These are phyloP conservation scores for Hybos culiciformis DNA, from an alignment of 2,888 invertebrate genomes.

Conservation along the genomic window DNA sequence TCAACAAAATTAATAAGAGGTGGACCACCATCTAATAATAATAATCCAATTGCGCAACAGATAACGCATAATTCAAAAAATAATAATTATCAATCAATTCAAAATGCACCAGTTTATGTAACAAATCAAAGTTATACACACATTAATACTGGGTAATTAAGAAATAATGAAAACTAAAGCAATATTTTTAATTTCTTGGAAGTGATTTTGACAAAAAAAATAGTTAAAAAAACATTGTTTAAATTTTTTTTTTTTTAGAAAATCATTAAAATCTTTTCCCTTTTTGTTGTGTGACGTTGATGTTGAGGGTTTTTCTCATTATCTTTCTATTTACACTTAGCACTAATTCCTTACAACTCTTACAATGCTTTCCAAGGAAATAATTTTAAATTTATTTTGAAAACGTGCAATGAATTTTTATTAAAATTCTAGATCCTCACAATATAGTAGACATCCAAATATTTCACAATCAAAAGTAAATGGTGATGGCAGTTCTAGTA, in stretches of 20 bases:
- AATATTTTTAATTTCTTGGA: too few species aligned
- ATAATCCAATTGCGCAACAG: slow-evolving; percentile 15
- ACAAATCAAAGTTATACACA: slow-evolving; percentile 17
- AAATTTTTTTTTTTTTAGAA: too few species aligned
- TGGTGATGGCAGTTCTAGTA: slow-evolving; percentile 24
- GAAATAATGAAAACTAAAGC: too few species aligned
- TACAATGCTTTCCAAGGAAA: not conserved
- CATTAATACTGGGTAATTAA: slow-evolving; percentile 19
- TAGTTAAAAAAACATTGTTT: too few species aligned
- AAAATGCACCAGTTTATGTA: slow-evolving; percentile 18
- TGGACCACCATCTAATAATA: slow-evolving; percentile 39
- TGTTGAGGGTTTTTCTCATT: too few species aligned
- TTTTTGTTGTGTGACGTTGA: too few species aligned
- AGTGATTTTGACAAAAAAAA: too few species aligned
- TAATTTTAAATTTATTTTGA: too few species aligned
- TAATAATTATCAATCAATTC: slow-evolving; percentile 19
- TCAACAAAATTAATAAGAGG: slow-evolving; percentile 51
- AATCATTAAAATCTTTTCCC: too few species aligned
- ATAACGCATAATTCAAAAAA: slow-evolving; percentile 15
- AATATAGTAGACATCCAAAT: slow-evolving; percentile 21
- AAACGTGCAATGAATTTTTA: not conserved
- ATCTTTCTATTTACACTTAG: too few species aligned
- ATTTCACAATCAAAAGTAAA: slow-evolving; percentile 29
- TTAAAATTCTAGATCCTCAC: slow-evolving; percentile 19
- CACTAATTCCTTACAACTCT: too few species aligned